phyloP scores from a whole-genome alignment of 2,797 vertebrate genomes.

The Epinephelus coioides region DNA sequence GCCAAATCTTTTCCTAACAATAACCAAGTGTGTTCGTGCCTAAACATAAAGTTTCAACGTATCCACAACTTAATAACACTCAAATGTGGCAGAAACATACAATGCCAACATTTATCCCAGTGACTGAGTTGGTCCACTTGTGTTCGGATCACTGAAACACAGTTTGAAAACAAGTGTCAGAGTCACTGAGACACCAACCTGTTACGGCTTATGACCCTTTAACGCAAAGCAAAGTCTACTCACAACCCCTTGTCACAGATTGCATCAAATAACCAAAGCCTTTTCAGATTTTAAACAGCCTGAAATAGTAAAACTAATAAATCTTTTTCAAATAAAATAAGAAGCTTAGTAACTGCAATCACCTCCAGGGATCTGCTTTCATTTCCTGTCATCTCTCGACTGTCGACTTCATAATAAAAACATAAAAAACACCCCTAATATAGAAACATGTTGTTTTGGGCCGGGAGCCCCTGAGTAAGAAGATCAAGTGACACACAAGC shows the following conservation, averaged over 20 bases:
- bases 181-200: neutral
- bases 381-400: neutral
- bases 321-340: neutral
- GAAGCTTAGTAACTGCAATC: neutral
- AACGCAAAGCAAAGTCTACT: neutral
- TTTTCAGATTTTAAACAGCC: neutral
- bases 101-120: no score
- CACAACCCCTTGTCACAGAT: neutral
- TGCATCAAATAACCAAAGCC: neutral
- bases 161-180: no score
- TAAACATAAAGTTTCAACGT: no score
- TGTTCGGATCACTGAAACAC: no score
- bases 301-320: neutral
- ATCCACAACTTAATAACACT: no score
- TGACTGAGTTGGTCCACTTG: no score
- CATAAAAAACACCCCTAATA: neutral
- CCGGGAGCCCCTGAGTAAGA: neutral
- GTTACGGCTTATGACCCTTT: neutral
- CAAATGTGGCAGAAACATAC: no score
- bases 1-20: no score
- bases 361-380: no score
- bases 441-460: neutral
- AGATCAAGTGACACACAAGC: no score
- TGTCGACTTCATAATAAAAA: neutral
- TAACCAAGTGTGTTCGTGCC: no score